Evolutionary conservation across 2,113 vertebrate species (phyloP).

Genomic region (Pagrus major): DNA sequence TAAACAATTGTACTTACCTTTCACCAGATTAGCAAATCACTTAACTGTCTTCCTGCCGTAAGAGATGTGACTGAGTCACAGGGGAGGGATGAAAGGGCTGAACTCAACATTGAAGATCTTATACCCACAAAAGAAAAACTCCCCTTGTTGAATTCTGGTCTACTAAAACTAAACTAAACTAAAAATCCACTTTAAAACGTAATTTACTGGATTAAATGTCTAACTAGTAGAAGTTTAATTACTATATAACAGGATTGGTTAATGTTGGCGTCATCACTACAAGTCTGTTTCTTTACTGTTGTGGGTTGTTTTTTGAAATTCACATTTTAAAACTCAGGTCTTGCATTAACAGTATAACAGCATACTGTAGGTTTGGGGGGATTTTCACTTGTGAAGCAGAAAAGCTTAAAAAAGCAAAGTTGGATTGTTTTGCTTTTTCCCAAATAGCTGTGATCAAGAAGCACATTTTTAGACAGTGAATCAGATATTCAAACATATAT

Average conservation of each 20-base stretch:
- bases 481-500: neutral
- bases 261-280: conserved; percentile 52
- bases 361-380: neutral
- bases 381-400: no score
- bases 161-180: neutral
- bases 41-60: neutral
- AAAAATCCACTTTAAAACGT: neutral
- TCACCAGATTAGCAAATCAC: fast-evolving
- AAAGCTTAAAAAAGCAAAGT: neutral
- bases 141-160: neutral
- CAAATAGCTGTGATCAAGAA: neutral
- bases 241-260: conserved; percentile 5
- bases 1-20: neutral
- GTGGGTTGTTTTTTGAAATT: neutral
- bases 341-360: neutral
- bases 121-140: fast-evolving
- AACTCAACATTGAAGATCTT: neutral
- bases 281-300: conserved; percentile 16
- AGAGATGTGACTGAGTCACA: neutral
- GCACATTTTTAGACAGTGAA: neutral
- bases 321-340: conserved; percentile 10
- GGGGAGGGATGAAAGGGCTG: neutral
- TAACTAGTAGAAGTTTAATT: conserved; percentile 9
- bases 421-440: conserved; percentile 23
- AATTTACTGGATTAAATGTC: neutral